Evolutionary conservation across 1,140 invertebrate species (phyloP), one percentile per base, ranked within the genome.

Genomic region (Diabrotica virgifera): DNA sequence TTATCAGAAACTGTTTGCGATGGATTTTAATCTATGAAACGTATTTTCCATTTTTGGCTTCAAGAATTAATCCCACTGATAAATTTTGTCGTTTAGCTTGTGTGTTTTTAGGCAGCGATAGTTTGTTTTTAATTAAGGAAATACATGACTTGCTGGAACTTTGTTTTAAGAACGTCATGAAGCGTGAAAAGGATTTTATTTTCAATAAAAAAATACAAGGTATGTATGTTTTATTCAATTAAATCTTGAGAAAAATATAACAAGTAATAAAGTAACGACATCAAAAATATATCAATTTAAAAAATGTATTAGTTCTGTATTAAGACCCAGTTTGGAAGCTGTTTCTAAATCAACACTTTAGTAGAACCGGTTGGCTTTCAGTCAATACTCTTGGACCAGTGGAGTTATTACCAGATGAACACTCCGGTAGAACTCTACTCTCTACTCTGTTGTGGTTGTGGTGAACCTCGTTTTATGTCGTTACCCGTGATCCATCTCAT

Each of bases 21-120:
- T 86, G 84, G 84, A 82, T 85, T 65, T 74, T 84, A 36, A 81
- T 85, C 53, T 85, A 83, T 65, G 85, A 86, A 78, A 73, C 80
- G n/a, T 83, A 82, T 71, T 85, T 85, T 72, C 79, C 82, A 10
- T 79, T 80, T 66, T 72, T 84, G 13, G 74, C 83, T 12, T 76
- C 74, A 13, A 79, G 82, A 54, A 84, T 86, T 36, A 80, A 81
- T 65, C 70, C 82, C 0, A 85, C 84, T 0, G 83, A 85, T 66
- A 79, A 81, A 69, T 84, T 83, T 66, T 85, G 84, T 69, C 77
- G 84, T 56, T 74, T 86, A 24, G 80, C 81, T 74, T 85, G 84
- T 72, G 78, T 84, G 7, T 86, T 83, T 70, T 72, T 86, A 11
- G 82, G 81, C 60, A 83, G 84, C 70, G 84, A 84, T 68, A 82